Base-by-base conservation (phyloP, 1,140 invertebrate genomes). In the Sycophila sp. region DNA sequence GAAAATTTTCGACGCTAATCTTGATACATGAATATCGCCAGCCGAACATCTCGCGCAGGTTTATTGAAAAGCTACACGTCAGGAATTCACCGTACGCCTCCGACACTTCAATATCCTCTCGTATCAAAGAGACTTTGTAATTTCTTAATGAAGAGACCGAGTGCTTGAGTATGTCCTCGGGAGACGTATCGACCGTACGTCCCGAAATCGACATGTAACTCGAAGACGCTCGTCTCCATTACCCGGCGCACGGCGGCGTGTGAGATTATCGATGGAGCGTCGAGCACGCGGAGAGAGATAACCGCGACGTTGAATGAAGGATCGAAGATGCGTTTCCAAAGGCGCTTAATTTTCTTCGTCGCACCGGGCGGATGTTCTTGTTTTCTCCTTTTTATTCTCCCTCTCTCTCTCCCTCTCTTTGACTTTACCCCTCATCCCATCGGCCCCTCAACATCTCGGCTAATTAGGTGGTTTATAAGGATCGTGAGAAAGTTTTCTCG, bases 241-340 rank as follows among this genome's bases (percentile, higher is more conserved):
- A 15, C 42, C 24, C 19, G 7, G 24, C 19, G 51, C 15, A 4
- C 13, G 28, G 6, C 42, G 17, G 42, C 17, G 42, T 19, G 42
- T n/a, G 19, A 60, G 51, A 45, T 66, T 56, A 66, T 66, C 38
- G 51, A 66, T 56, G n/a, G 22, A 30, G 30, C 26, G 32, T 42
- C 30, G 59, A 49, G 34, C 8, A 30, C n/a, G n/a, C n/a, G 34
- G 51, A 59, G 56, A 59, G 34, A 15, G 56, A 10, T 10, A 8
- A 22, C 19, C 3, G 26, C 15, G 55, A 34, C 30, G 26, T 30
- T 5, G 24, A 45, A 19, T 42, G 51, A 56, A 56, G 24, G 36
- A 66, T 66, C 36, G 63, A 65, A n/a, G 34, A n/a, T n/a, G 22
- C 42, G 49, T 55, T 24, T 24, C 13, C 49, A 24, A 53, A 32